Evolutionary conservation across 2,888 invertebrate species (phyloP).

Genomic region (Xylocampa areola): DNA sequence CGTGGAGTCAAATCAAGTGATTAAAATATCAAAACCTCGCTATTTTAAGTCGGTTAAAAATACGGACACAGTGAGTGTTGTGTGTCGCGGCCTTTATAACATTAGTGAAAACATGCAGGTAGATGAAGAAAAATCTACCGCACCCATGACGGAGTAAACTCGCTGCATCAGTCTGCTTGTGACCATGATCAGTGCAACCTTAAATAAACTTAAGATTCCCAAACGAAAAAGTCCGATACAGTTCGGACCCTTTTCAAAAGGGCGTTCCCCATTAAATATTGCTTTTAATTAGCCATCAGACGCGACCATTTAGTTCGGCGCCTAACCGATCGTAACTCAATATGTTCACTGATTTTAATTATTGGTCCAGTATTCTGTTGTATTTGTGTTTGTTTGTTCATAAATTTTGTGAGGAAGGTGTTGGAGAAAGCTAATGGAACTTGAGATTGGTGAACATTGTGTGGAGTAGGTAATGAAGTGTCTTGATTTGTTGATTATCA

Average conservation of each 20-base stretch:
- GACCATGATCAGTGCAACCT: too few species aligned
- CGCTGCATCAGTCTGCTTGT: too few species aligned
- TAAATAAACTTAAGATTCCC: not conserved
- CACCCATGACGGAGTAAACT: too few species aligned
- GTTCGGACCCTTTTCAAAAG: slow-evolving; percentile 21
- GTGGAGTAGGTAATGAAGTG: too few species aligned
- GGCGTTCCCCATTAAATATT: slow-evolving; percentile 69
- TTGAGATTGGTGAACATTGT: not conserved
- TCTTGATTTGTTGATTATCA: too few species aligned
- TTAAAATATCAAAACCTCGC: too few species aligned
- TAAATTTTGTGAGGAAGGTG: slow-evolving; percentile 36
- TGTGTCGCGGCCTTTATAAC: too few species aligned
- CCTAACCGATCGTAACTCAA: slow-evolving; percentile 49
- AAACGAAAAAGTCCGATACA: slow-evolving; percentile 23
- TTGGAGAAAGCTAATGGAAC: slow-evolving; percentile 26
- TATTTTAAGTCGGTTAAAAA: too few species aligned
- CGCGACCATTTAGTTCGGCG: slow-evolving; percentile 59
- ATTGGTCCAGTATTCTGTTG: slow-evolving; percentile 35
- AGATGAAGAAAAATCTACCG: too few species aligned
- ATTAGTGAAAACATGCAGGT: too few species aligned
- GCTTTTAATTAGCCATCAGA: slow-evolving; percentile 73
- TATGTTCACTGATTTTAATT: slow-evolving; percentile 59
- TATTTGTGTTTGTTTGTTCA: slow-evolving; percentile 40
- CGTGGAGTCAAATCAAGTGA: too few species aligned
- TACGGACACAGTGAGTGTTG: too few species aligned